Evolutionary conservation across 2,797 vertebrate species (phyloP).

Genomic region (Salarias fasciatus): DNA sequence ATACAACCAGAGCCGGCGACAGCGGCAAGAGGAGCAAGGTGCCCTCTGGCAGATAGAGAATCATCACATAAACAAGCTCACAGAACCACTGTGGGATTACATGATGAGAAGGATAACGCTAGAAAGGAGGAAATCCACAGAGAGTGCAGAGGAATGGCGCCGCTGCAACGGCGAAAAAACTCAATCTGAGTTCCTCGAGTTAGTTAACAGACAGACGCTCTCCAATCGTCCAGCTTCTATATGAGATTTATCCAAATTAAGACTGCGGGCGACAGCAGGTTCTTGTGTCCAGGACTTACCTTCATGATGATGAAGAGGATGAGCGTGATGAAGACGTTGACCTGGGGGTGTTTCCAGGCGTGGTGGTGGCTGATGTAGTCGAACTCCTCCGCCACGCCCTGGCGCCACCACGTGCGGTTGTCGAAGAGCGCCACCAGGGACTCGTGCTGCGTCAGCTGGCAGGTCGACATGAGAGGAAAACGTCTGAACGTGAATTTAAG

Average conservation of each 20-base stretch:
- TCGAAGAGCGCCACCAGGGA: constrained; percentile 95
- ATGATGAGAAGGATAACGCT: too few species aligned
- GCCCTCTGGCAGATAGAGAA: not conserved
- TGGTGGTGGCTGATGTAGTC: constrained; percentile 89
- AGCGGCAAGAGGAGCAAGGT: not conserved
- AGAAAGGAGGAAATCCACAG: too few species aligned
- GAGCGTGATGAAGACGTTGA: constrained; percentile 95
- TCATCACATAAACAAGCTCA: not conserved
- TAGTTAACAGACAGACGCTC: too few species aligned
- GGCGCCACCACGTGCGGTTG: constrained; percentile 96
- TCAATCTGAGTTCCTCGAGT: too few species aligned
- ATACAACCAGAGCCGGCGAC: not conserved
- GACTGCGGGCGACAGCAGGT: too few species aligned
- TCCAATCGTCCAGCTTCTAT: too few species aligned
- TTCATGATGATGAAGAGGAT: constrained; percentile 98
- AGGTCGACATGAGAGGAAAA: not conserved
- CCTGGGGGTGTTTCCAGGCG: constrained; percentile 93
- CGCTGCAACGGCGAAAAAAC: too few species aligned
- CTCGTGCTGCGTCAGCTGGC: constrained; percentile 96
- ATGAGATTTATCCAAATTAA: too few species aligned
- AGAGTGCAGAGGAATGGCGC: too few species aligned
- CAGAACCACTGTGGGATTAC: not conserved
- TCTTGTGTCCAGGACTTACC: constrained; percentile 66
- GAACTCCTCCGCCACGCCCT: constrained; percentile 90
- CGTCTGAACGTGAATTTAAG: not conserved